phyloP scores from a whole-genome alignment of 2,797 vertebrate species.

The Peromyscus melanophrys region DNA sequence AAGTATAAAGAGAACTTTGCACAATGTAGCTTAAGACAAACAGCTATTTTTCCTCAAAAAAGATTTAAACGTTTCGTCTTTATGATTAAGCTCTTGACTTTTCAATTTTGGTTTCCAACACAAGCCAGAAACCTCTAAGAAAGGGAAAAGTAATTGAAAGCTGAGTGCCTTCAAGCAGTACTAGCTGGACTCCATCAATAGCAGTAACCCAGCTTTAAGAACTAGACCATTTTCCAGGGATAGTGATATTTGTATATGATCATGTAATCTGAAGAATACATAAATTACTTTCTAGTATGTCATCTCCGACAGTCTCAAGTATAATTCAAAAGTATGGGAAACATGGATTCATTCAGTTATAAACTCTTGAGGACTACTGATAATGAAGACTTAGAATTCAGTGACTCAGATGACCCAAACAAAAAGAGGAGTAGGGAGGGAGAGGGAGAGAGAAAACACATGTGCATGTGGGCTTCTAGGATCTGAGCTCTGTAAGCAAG shows the following conservation, averaged over 20 bases:
- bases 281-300: conserved; percentile 64
- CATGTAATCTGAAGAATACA: conserved; percentile 69
- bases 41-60: conserved; percentile 54
- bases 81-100: conserved; percentile 54
- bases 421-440: neutral
- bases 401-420: neutral
- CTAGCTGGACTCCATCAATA: neutral
- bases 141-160: neutral
- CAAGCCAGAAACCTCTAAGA: conserved; percentile 30
- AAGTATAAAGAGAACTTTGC: conserved; percentile 54
- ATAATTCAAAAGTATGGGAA: conserved; percentile 49
- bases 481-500: neutral
- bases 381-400: neutral
- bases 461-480: neutral
- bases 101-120: conserved; percentile 53
- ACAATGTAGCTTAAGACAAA: conserved; percentile 34
- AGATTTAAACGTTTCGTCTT: conserved; percentile 44
- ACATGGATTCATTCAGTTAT: conserved; percentile 50
- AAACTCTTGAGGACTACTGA: neutral
- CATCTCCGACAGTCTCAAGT: conserved; percentile 46
- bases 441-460: neutral
- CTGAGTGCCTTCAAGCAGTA: neutral
- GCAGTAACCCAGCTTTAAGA: neutral
- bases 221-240: neutral
- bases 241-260: conserved; percentile 21